Evolutionary conservation across 2,888 invertebrate genomes (phyloP).

Genomic region (Oxycera nigricornis): DNA sequence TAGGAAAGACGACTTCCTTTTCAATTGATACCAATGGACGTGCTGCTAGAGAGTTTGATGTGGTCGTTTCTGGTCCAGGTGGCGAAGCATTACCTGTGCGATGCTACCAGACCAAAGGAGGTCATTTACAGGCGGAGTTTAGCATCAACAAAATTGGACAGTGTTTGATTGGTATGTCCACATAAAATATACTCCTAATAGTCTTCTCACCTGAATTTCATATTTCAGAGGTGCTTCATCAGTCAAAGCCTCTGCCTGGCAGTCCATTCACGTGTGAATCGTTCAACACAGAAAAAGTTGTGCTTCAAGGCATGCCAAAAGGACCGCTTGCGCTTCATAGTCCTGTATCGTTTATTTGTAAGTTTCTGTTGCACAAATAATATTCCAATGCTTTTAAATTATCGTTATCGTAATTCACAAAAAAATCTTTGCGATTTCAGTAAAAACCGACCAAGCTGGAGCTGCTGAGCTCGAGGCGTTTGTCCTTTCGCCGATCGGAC

Average conservation of each 20-base stretch:
- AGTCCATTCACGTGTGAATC: constrained; percentile 95
- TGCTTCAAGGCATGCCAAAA: constrained; percentile 77
- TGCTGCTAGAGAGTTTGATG: constrained; percentile 88
- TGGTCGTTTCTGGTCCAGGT: constrained; percentile 83
- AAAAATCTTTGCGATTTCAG: constrained; percentile 62
- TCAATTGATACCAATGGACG: constrained; percentile 87
- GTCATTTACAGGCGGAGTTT: constrained; percentile 93
- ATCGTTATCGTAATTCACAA: neutral
- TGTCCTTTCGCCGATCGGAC: constrained; percentile 86
- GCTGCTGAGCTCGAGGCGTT: constrained; percentile 86
- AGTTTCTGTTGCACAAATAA: constrained; percentile 51
- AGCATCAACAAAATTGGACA: constrained; percentile 79
- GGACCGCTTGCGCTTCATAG: constrained; percentile 82
- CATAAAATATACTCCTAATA: constrained; percentile 1
- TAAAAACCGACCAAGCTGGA: constrained; percentile 82
- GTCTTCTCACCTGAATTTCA: neutral
- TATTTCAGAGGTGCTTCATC: constrained; percentile 83
- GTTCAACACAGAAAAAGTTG: constrained; percentile 85
- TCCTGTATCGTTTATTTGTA: constrained; percentile 81
- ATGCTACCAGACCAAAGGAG: constrained; percentile 96
- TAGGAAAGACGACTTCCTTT: constrained; percentile 83
- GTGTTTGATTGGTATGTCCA: constrained; percentile 70
- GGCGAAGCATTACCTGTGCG: constrained; percentile 84
- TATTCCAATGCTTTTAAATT: neutral
- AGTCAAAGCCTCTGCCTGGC: constrained; percentile 87